These are phyloP conservation scores for Himalopsyche tibetana DNA, from an alignment of 2,888 invertebrate genomes.

Conservation along the genomic window DNA sequence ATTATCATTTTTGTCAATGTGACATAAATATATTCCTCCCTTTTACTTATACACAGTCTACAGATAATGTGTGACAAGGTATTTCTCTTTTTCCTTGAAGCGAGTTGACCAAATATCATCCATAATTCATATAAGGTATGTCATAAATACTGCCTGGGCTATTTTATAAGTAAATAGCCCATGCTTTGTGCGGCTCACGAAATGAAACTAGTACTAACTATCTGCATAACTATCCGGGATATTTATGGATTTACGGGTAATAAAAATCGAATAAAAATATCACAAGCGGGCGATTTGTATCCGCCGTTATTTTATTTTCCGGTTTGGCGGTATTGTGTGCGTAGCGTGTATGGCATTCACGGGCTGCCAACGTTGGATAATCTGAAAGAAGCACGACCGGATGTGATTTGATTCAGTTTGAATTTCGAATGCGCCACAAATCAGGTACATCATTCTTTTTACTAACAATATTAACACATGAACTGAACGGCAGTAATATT, in stretches of 20 bases:
- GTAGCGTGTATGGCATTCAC: conserved; percentile 22
- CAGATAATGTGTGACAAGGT: not conserved
- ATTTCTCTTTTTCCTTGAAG: conserved; percentile 13
- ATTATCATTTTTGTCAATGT: not conserved
- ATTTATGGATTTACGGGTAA: conserved; percentile 42
- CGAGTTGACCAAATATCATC: conserved; percentile 1
- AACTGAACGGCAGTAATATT: too few relatives aligned
- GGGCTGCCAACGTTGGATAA: conserved; percentile 37
- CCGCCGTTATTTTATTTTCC: conserved; percentile 44
- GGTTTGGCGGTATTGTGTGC: conserved; percentile 37
- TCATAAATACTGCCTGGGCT: conserved; percentile 38
- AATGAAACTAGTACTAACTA: conserved; percentile 33
- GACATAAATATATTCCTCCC: too few relatives aligned
- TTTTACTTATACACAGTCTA: too few relatives aligned
- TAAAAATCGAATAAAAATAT: conserved; percentile 43
- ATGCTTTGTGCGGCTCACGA: not conserved
- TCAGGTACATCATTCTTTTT: not conserved
- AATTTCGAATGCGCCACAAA: not conserved
- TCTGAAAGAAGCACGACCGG: conserved; percentile 28
- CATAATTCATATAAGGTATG: conserved; percentile 36
- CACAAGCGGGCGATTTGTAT: conserved; percentile 33
- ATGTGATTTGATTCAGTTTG: conserved; percentile 34
- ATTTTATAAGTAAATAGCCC: conserved; percentile 24
- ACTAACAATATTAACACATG: too few relatives aligned
- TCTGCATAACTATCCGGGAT: conserved; percentile 42